Evolutionary conservation across 1,140 invertebrate genomes (phyloP), one percentile per base, ranked within the genome.

Genomic region (Phymastichus coffea): DNA sequence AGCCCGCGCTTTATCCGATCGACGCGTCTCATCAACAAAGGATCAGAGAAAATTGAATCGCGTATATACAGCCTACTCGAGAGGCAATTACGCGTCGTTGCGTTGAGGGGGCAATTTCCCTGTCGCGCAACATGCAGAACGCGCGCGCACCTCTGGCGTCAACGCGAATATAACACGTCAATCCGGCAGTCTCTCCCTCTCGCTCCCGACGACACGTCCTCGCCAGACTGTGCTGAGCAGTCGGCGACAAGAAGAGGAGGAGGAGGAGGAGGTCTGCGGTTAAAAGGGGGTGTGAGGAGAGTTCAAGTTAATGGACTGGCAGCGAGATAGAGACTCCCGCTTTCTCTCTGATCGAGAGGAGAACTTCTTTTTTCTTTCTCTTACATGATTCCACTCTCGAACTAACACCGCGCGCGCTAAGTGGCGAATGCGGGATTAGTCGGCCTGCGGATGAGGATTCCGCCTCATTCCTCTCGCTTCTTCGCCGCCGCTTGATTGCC

Each of bases 281-380:
- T 44, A 23, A 44, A 19, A 44, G 8, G 10, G 25, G 12, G 40
- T n/a, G n/a, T n/a, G 22, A 20, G 43, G 7, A 23, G n/a, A 19
- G 14, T 46, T 14, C 6, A 46, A 30, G 46, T 48, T 48, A 48
- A 48, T 48, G 46, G 46, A 33, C 46, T 30, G 20, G 23, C 14
- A 20, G 15, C 9, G 40, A 22, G 12, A 43, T 3, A 43, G 40
- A 19, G 22, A 20, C 17, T 20, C n/a, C n/a, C n/a, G n/a, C n/a
- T n/a, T n/a, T n/a, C n/a, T n/a, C n/a, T n/a, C n/a, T 12, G 41
- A 30, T 43, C 20, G n/a, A n/a, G 41, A 43, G 41, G 17, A 9
- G 9, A 6, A 20, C 15, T 19, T 8, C 19, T 43, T 43, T 30
- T 30, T 30, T 12, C 28, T 12, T 30, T 30, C 28, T 12, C 12